A percentile compares a stretch with the other conserved stretches of the same genome.
These are phyloP conservation scores for Megaceryle maxima DNA, from an alignment of 2,113 vertebrate species.

Conservation along the genomic window DNA sequence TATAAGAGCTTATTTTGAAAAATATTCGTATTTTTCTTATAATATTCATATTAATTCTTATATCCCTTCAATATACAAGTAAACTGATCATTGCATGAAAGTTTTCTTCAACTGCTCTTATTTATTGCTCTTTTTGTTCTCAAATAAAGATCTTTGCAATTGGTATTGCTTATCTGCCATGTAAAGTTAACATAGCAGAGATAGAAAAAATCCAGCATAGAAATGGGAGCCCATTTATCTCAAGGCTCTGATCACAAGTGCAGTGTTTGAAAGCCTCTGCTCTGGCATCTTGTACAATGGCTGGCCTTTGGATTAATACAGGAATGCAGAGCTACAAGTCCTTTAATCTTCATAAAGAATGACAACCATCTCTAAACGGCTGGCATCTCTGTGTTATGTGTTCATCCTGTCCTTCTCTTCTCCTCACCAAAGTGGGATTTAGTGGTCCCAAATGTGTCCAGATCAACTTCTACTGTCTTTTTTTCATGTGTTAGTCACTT, in stretches of 20 bases:
- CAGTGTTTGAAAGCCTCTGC: neutral
- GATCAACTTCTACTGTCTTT: neutral
- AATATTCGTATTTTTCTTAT: neutral
- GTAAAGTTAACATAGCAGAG: neutral
- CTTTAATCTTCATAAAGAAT: constrained; percentile 63
- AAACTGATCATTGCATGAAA: neutral
- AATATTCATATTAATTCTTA: neutral
- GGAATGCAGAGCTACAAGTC: constrained; percentile 50
- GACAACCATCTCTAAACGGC: constrained; percentile 38
- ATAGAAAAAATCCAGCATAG: neutral
- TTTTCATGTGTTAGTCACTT: neutral
- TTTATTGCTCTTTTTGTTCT: neutral
- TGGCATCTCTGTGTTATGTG: neutral
- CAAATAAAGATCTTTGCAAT: neutral
- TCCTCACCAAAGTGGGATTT: neutral
- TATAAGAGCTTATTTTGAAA: neutral
- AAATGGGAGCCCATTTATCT: neutral
- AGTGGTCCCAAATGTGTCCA: neutral
- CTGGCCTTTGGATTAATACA: constrained; percentile 59
- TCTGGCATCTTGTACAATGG: constrained; percentile 10
- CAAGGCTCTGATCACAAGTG: constrained; percentile 29
- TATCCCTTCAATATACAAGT: neutral
- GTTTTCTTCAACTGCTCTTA: neutral
- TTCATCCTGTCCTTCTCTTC: neutral
- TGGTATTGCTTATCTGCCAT: neutral